A percentile compares a stretch with the other conserved stretches of the same genome.
These are phyloP conservation scores for Cerceris ruficornis DNA, from an alignment of 2,888 invertebrate genomes.

Conservation along the genomic window DNA sequence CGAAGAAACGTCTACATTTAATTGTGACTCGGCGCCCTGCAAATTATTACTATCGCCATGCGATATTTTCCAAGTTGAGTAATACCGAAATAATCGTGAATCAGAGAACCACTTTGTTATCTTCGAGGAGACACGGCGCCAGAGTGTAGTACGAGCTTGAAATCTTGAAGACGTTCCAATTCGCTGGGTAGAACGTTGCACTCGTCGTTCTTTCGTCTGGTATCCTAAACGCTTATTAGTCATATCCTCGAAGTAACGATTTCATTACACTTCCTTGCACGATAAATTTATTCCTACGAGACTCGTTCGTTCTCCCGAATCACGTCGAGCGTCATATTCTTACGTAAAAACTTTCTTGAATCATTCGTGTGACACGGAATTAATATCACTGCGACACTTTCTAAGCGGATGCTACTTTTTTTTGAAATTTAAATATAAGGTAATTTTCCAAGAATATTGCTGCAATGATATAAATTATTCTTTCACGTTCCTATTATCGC, in stretches of 20 bases:
- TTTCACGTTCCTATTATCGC: too few species aligned
- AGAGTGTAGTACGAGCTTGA: slow-evolving; percentile 43
- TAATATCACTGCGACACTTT: neutral
- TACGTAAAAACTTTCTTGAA: slow-evolving; percentile 5
- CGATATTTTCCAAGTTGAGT: slow-evolving; percentile 46
- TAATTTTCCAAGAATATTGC: too few species aligned
- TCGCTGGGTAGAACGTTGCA: slow-evolving; percentile 46
- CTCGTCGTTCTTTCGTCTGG: slow-evolving; percentile 41
- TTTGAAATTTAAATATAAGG: neutral
- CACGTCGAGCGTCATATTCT: neutral
- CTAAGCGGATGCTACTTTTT: neutral
- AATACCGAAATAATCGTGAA: slow-evolving; percentile 56
- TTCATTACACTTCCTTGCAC: slow-evolving; percentile 36
- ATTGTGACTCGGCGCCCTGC: neutral
- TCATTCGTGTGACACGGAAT: neutral
- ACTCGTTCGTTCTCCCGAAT: neutral
- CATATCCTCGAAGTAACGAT: slow-evolving; percentile 35
- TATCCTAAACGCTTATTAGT: slow-evolving; percentile 56
- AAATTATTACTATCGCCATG: slow-evolving; percentile 1
- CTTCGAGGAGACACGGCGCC: slow-evolving; percentile 50
- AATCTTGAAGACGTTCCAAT: slow-evolving; percentile 60
- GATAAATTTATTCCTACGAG: slow-evolving; percentile 30
- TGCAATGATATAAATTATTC: too few species aligned
- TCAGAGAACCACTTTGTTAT: slow-evolving; percentile 52
- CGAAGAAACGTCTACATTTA: neutral